phyloP scores from a whole-genome alignment of 2,797 vertebrate species.

The Coregonus suidteri region DNA sequence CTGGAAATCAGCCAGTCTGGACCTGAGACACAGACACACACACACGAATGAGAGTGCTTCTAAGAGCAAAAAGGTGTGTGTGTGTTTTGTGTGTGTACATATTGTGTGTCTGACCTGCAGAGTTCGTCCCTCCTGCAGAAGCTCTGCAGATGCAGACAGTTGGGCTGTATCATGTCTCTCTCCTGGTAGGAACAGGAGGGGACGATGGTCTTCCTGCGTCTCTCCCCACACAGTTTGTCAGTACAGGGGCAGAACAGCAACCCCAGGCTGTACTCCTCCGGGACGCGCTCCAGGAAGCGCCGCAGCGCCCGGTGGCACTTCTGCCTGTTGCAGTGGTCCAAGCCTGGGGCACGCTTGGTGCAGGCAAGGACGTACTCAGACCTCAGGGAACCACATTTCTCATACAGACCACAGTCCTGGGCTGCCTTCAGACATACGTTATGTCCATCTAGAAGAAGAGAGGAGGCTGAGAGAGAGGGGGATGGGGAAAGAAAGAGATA shows the following conservation, averaged over 20 bases:
- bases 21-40: constrained; percentile 75
- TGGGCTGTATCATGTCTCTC: constrained; percentile 72
- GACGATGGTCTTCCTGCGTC: constrained; percentile 91
- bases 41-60: constrained; percentile 9
- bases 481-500: neutral
- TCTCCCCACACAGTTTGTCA: constrained; percentile 86
- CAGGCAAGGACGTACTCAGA: constrained; percentile 88
- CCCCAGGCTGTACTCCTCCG: constrained; percentile 84
- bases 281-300: constrained; percentile 88
- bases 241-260: constrained; percentile 91
- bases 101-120: constrained; percentile 83
- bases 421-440: constrained; percentile 90
- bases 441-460: constrained; percentile 70
- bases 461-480: constrained; percentile 58
- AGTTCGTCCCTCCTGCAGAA: constrained; percentile 83
- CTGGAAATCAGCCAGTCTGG: constrained; percentile 91
- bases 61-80: neutral
- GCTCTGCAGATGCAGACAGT: constrained; percentile 86
- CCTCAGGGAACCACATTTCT: constrained; percentile 87
- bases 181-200: constrained; percentile 89
- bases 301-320: constrained; percentile 85
- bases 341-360: constrained; percentile 68
- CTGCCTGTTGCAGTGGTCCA: constrained; percentile 80
- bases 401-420: constrained; percentile 84
- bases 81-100: constrained; percentile 7